Percentiles rank a stretch among this genome's conserved stretches.
These are phyloP conservation scores for Brachyhypopomus occidentalis DNA, from an alignment of 2,113 vertebrate species.

Conservation along the genomic window DNA sequence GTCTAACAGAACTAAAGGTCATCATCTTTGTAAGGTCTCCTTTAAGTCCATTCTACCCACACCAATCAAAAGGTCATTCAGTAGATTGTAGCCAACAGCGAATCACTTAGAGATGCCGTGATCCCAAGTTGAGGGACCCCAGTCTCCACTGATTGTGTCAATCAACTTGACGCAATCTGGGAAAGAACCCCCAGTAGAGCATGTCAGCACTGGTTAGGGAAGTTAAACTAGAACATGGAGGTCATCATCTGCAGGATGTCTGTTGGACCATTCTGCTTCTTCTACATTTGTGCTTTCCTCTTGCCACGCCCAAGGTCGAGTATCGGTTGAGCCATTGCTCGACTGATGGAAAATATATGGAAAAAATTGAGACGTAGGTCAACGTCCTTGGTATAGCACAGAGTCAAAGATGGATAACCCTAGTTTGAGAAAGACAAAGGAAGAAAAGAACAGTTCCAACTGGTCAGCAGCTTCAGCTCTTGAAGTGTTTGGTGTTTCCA, in stretches of 20 bases:
- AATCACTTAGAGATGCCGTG: not conserved
- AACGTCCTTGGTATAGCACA: not conserved
- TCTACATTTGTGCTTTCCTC: not conserved
- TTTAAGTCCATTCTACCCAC: not conserved
- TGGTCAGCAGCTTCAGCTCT: not conserved
- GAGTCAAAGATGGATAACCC: not conserved
- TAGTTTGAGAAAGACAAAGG: not conserved
- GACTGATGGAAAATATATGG: conserved; percentile 24
- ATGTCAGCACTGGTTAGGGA: conserved; percentile 19
- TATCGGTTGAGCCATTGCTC: conserved; percentile 36
- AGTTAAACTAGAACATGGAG: conserved; percentile 5
- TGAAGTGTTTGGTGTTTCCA: not conserved
- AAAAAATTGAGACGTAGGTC: conserved; percentile 25
- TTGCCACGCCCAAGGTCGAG: conserved; percentile 24
- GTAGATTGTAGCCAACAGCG: not conserved
- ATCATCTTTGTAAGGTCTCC: not conserved
- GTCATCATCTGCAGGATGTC: not conserved
- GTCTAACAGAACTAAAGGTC: not conserved
- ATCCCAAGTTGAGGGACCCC: not conserved
- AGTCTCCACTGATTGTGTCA: conserved; percentile 2
- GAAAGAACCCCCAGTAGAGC: conserved; percentile 41
- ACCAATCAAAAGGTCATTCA: not conserved
- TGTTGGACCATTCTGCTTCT: conserved; percentile 8
- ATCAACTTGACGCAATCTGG: conserved; percentile 48
- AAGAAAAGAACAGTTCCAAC: not conserved